Base-by-base conservation (phyloP, 2,888 invertebrate species). In the Drosophila sordidula region DNA sequence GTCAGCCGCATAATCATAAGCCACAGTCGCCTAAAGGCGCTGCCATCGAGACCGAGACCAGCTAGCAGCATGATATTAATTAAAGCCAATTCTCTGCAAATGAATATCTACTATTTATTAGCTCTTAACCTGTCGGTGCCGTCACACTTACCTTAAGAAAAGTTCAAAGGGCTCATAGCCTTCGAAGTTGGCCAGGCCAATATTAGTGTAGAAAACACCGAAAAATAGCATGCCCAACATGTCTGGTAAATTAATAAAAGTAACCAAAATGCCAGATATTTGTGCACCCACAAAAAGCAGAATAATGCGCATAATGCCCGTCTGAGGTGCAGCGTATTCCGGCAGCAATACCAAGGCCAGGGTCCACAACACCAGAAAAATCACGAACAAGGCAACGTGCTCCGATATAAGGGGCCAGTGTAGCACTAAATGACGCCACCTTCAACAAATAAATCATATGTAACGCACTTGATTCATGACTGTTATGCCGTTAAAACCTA, bases 31-130 rank as follows among this genome's bases (percentile, higher is more conserved):
- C 92, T 92, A 63, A 95, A 92, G 2, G 94, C 94, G 36, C 89
- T 90, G 1, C 94, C 93, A 89, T 95, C 95, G 18, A 95, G 91
- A 0, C 95, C 95, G 16, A 95, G 90, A 0, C 95, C 95, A 55
- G 95, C 95, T 68, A 95, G 92, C 14, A 94, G 91, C 90, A 95
- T 93, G 59, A 95, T 95, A 73, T 95, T 94, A 9, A 94, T 94
- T 79, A 95, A 90, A 4, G 95, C 95, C 75, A 94, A 90, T 89
- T 94, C 94, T 83, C 95, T 95, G 87, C n/a, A 18, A 11, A 1
- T 1, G 2, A 14, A 42, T n/a, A 16, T 6, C 9, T 3, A 4
- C 11, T 6, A 46, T 29, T 57, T 8, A 52, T 16, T 14, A n/a
- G 3, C 4, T 11, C 18, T 6, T 0, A n/a, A 5, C 26, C 2